Conservation (phyloP, 2,113 vertebrate genomes). For the Mesocricetus auratus region DNA sequence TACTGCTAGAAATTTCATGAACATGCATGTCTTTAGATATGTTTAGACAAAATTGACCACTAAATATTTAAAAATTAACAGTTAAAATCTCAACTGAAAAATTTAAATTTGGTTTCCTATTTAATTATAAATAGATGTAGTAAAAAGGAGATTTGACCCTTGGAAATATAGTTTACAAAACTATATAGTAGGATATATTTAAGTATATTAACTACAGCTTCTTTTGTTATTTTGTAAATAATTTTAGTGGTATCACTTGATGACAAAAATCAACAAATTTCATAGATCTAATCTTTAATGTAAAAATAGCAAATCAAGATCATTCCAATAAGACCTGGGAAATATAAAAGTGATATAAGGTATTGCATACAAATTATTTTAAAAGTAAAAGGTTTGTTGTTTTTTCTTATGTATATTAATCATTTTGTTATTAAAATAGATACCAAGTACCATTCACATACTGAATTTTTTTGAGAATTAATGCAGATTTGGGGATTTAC, state of each 20-base stretch:
- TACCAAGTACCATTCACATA: background rate
- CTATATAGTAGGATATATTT: background rate
- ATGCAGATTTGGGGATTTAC: background rate
- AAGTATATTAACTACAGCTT: background rate
- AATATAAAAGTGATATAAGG: background rate
- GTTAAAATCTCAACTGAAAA: background rate
- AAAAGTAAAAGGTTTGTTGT: background rate
- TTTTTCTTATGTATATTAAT: background rate
- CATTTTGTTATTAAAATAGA: background rate
- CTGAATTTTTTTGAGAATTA: background rate
- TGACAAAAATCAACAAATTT: background rate
- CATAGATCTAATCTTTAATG: background rate
- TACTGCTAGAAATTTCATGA: background rate
- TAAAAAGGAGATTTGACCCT: background rate
- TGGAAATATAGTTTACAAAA: background rate
- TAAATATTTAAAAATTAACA: background rate
- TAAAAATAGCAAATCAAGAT: background rate
- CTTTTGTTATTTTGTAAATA: background rate
- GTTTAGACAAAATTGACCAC: background rate
- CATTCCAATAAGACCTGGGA: background rate
- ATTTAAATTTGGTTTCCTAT: background rate
- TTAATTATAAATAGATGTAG: background rate
- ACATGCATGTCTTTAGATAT: background rate
- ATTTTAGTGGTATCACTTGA: background rate
- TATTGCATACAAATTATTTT: background rate